Evolutionary conservation across 1,140 invertebrate species (phyloP).

Genomic region (Steinernema feltiae): DNA sequence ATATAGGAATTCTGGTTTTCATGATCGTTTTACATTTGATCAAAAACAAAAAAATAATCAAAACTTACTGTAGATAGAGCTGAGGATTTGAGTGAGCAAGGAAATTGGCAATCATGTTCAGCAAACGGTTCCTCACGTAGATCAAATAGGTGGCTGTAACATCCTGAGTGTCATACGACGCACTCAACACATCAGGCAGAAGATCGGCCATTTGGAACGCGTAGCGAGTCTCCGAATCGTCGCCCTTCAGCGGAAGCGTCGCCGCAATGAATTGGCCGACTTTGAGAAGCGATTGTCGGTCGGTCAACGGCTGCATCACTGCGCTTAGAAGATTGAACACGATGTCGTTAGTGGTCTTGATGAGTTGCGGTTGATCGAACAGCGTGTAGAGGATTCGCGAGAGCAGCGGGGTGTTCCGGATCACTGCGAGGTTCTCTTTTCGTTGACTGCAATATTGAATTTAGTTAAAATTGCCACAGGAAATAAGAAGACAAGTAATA

Average conservation of each 20-base stretch:
- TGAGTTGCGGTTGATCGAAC: conserved; percentile 46
- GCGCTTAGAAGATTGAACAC: conserved; percentile 67
- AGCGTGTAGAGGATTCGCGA: conserved; percentile 57
- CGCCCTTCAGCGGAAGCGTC: conserved; percentile 67
- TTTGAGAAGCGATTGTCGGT: conserved; percentile 59
- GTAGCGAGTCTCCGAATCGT: conserved; percentile 28
- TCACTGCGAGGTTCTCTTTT: conserved; percentile 76
- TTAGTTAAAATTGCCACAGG: not conserved
- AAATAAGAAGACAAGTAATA: no score
- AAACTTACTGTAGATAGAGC: conserved; percentile 31
- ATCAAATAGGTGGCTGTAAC: conserved; percentile 25
- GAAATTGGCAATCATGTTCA: conserved; percentile 52
- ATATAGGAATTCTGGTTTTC: not conserved
- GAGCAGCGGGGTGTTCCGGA: conserved; percentile 67
- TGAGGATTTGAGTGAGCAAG: conserved; percentile 45
- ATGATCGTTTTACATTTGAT: not conserved
- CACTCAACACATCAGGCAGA: conserved; percentile 21
- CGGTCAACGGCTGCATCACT: conserved; percentile 62
- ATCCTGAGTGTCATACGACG: conserved; percentile 22
- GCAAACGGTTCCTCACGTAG: conserved; percentile 51
- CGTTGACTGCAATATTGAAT: conserved; percentile 67
- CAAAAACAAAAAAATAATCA: not conserved
- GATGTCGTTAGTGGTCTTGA: conserved; percentile 52
- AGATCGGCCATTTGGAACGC: conserved; percentile 55
- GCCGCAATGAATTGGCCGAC: conserved; percentile 84